Percentiles rank a stretch among this genome's conserved stretches.
Conservation (phyloP, 2,888 invertebrate species). For the Uropetala carovei region DNA sequence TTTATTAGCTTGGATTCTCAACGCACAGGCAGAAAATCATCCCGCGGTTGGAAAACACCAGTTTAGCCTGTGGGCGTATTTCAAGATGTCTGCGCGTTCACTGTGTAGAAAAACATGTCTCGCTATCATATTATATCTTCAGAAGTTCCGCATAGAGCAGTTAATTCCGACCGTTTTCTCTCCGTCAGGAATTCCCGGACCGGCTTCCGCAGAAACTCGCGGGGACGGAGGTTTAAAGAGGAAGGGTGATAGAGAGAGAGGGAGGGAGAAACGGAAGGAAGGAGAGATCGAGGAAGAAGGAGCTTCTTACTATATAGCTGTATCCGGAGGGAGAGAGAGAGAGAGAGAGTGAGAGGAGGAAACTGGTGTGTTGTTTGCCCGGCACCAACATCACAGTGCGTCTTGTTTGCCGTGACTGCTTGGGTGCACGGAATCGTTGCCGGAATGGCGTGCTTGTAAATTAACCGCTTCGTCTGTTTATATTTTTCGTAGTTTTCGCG, state of each 20-base stretch:
- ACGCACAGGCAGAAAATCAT: no score
- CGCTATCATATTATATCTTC: no score
- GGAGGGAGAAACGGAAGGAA: neutral
- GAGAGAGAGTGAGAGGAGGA: neutral
- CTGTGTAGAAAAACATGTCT: no score
- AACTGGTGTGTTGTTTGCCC: neutral
- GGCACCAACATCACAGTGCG: neutral
- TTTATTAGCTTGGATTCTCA: no score
- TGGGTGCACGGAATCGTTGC: neutral
- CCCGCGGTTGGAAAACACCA: no score
- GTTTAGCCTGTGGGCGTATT: no score
- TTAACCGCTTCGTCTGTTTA: neutral
- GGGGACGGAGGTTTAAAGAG: neutral
- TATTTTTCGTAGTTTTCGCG: neutral
- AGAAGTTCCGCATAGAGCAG: no score
- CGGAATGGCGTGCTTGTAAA: neutral
- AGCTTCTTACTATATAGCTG: neutral
- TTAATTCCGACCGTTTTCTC: neutral
- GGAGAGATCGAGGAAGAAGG: neutral
- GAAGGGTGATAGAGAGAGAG: neutral
- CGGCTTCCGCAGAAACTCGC: neutral
- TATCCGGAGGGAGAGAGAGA: neutral
- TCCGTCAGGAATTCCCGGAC: neutral
- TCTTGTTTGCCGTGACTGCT: conserved; percentile 1
- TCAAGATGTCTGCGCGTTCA: no score